Conservation (phyloP, 2,113 vertebrate genomes). For the Notarius quadriscutis region DNA sequence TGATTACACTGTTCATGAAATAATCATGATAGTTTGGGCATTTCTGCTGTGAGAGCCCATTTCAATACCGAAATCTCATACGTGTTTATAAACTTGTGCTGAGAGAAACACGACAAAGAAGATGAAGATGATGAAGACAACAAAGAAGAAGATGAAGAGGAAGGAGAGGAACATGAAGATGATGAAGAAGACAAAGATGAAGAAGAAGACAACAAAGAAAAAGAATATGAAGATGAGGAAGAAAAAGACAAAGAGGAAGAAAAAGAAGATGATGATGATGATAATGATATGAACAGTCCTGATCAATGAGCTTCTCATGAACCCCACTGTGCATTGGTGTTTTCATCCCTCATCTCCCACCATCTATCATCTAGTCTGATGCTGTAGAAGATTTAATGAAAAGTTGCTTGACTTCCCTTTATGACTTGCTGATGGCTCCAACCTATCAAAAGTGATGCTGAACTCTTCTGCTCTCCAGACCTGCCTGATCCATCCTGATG, state of each 20-base stretch:
- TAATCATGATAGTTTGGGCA: no score
- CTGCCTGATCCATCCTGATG: no score
- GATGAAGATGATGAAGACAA: no score
- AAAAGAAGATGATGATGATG: neutral
- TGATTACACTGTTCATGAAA: neutral
- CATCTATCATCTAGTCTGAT: neutral
- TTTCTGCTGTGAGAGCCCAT: neutral
- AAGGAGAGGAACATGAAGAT: no score
- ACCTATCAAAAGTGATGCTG: neutral
- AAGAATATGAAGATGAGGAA: no score
- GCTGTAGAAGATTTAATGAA: neutral
- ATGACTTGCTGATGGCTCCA: neutral
- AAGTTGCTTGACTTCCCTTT: neutral
- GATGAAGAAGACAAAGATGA: no score
- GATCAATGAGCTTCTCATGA: neutral
- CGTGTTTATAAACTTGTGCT: neutral
- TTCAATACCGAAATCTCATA: neutral
- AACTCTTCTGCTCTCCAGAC: no score
- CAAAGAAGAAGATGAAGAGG: no score
- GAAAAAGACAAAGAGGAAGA: no score
- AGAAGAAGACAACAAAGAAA: no score
- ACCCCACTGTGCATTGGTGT: neutral
- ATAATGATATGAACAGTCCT: neutral
- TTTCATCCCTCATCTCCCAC: neutral
- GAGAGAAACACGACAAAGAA: neutral